Evolutionary conservation across 2,113 vertebrate genomes (phyloP).

Genomic region (Abramis brama): DNA sequence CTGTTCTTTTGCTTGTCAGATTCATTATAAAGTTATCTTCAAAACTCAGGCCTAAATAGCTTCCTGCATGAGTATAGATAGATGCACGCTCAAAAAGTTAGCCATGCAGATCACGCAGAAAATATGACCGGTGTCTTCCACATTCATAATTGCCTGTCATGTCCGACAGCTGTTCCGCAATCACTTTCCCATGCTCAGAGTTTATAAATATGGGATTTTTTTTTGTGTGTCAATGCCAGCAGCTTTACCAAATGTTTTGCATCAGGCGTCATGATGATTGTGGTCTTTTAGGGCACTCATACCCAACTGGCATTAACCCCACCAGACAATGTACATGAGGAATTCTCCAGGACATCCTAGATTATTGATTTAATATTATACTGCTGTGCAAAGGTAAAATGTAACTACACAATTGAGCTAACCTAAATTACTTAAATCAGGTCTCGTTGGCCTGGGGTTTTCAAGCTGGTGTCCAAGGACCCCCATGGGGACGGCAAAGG

Average conservation of each 20-base stretch:
- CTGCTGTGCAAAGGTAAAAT: background rate
- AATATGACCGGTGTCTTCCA: conserved; percentile 38
- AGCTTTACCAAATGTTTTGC: conserved; percentile 9
- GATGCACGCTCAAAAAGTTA: conserved; percentile 28
- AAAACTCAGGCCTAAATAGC: conserved; percentile 11
- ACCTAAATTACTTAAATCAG: background rate
- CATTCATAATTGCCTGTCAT: conserved; percentile 47
- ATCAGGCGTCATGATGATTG: conserved; percentile 5
- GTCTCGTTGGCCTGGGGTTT: background rate
- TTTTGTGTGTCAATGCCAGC: background rate
- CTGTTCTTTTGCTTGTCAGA: conserved; percentile 33
- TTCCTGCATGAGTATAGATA: conserved; percentile 28
- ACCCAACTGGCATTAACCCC: background rate
- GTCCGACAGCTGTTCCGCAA: conserved; percentile 42
- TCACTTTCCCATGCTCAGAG: conserved; percentile 19
- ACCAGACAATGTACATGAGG: background rate
- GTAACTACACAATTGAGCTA: background rate
- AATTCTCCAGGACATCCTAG: conserved; percentile 3
- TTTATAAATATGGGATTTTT: conserved; percentile 10
- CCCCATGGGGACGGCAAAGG: background rate
- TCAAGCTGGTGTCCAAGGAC: background rate
- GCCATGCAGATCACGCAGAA: conserved; percentile 37
- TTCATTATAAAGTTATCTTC: conserved; percentile 38
- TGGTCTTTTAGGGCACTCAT: conserved; percentile 8
- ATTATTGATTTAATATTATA: background rate